Base-by-base conservation (phyloP, 2,113 vertebrate species). In the Phocoena phocoena region DNA sequence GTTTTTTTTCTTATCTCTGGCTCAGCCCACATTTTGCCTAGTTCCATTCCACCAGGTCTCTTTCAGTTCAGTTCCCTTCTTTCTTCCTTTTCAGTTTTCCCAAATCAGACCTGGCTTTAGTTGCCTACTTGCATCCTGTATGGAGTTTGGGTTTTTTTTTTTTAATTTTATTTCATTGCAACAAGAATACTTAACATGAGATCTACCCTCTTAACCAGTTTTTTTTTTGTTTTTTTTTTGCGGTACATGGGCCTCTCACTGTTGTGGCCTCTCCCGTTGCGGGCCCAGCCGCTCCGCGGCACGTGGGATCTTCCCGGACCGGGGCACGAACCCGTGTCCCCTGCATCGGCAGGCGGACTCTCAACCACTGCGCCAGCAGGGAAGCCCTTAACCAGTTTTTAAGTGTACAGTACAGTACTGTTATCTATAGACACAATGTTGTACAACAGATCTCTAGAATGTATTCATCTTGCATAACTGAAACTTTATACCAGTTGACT, bases 31-130 rank as follows among this genome's bases (percentile, higher is more conserved):
- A 89, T 65, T 62, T 88, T 53, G 14, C 74, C 68, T 79, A 36
- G 23, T n/a, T 90, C 70, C 28, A 53, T 74, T 77, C 62, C 25
- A 92, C 47, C n/a, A 44, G 1, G 15, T 70, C n/a, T 95, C 23
- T 88, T 97, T 94, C 81, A 36, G 36, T 44, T 93, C 6, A 13
- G 9, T 21, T 82, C 55, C 31, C 87, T 92, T 95, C 62, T 83
- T 53, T 36, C 11, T 93, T 50, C 70, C 50, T 58, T 83, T 82
- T 90, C 55, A 47, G 60, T 73, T 83, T 87, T 50, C 67, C 33
- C 85, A 36, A 94, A 92, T 60, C 58, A 89, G 55, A 92, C 28
- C 12, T 50, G 62, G 31, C 26, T 83, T 68, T 77, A 58, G 58
- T 36, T 41, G 50, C 44, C 33, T 73, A 33, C 55, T 79, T 89